A percentile compares a stretch with the other conserved stretches of the same genome.
Evolutionary conservation across 53 echinoderm and acorn worm genomes (phyloP).

Genomic region (Henricia sp.): DNA sequence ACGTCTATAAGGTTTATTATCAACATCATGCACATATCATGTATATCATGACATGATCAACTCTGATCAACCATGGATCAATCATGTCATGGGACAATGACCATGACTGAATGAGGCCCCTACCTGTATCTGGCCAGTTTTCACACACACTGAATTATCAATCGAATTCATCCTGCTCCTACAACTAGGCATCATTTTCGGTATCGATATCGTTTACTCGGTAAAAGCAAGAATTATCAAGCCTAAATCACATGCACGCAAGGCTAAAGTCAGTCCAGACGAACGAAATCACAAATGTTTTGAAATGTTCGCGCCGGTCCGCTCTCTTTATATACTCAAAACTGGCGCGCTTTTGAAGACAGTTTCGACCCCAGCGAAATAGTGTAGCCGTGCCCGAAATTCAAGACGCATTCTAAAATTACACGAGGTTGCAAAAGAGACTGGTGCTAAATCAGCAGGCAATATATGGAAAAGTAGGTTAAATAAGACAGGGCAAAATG

Average conservation of each 20-base stretch:
- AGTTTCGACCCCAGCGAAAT: neutral
- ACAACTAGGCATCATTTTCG: constrained; percentile 45
- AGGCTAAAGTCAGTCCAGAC: no score
- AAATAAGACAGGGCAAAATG: neutral
- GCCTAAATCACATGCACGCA: no score
- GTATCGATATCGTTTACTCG: no score
- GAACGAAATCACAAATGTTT: neutral
- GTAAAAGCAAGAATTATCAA: no score
- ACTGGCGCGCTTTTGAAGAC: neutral
- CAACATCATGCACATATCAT: no score
- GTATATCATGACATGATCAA: no score
- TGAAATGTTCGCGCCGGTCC: neutral
- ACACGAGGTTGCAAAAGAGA: constrained; percentile 47
- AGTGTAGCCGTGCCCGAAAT: neutral
- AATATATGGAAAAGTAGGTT: neutral
- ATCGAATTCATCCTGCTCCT: constrained; percentile 39
- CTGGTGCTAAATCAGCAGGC: neutral
- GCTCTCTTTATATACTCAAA: neutral
- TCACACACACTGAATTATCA: constrained; percentile 12
- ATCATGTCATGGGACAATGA: no score
- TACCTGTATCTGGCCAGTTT: constrained; percentile 62
- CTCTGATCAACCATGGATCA: no score
- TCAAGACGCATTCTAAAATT: neutral
- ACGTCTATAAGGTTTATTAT: no score
- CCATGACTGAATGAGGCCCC: no score